Percentiles rank a stretch among this genome's conserved stretches.
Evolutionary conservation across 1,140 invertebrate genomes (phyloP).

Genomic region (Zaprionus ghesquierei): DNA sequence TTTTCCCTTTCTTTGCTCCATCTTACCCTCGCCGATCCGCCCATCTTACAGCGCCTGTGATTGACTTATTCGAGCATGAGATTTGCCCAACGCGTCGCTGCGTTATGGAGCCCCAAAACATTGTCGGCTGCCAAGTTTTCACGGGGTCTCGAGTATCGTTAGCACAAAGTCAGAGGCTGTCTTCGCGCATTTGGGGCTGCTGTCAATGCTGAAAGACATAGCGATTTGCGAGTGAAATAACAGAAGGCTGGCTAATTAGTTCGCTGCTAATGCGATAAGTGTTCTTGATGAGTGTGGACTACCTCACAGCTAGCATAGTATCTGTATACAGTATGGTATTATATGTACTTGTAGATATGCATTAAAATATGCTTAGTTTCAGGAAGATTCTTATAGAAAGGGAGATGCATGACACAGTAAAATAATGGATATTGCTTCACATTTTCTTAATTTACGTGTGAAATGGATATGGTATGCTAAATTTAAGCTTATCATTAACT

Average conservation of each 20-base stretch:
- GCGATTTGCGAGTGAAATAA: conserved; percentile 61
- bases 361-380: neutral
- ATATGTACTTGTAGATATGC: neutral
- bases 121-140: conserved; percentile 55
- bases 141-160: conserved; percentile 48
- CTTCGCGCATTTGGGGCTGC: conserved; percentile 49
- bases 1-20: no score
- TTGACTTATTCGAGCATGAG: conserved; percentile 33
- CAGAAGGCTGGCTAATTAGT: conserved; percentile 63
- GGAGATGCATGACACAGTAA: no score
- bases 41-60: neutral
- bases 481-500: neutral
- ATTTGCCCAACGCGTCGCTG: conserved; percentile 17
- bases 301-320: neutral
- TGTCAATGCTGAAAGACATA: conserved; percentile 71
- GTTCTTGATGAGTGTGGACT: neutral
- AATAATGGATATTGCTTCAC: no score
- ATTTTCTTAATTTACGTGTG: no score
- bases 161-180: conserved; percentile 61
- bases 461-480: no score
- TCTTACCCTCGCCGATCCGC: neutral
- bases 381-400: neutral
- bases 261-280: conserved; percentile 58
- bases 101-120: conserved; percentile 31
- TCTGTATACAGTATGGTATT: neutral